Evolutionary conservation across 2,888 invertebrate species (phyloP).

Genomic region (Habroteleia sp.): DNA sequence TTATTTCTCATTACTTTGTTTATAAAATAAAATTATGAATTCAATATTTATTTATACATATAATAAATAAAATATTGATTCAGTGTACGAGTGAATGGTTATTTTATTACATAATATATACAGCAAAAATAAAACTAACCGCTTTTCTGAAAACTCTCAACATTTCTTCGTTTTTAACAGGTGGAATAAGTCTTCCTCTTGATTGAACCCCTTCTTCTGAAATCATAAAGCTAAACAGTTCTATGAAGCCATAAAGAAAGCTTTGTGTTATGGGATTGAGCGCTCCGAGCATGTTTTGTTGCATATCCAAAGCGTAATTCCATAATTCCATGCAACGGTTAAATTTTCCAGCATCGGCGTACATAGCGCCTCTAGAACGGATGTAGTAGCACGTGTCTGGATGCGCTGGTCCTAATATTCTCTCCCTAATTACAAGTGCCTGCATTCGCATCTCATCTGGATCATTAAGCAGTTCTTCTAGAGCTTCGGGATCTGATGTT

Average conservation of each 20-base stretch:
- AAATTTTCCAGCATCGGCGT: constrained; percentile 97
- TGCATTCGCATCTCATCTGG: constrained; percentile 99
- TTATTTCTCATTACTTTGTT: too few species aligned
- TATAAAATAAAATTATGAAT: too few species aligned
- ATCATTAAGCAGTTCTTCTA: constrained; percentile 94
- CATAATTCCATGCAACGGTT: constrained; percentile 95
- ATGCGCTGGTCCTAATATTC: constrained; percentile 95
- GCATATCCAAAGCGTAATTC: constrained; percentile 98
- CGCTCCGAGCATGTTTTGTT: constrained; percentile 95
- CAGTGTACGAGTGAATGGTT: too few species aligned
- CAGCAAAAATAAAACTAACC: too few species aligned
- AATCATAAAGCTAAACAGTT: constrained; percentile 96
- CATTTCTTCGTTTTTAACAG: constrained; percentile 91
- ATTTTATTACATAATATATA: too few species aligned
- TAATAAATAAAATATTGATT: too few species aligned
- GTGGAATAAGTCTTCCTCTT: constrained; percentile 88
- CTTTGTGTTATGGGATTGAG: constrained; percentile 97
- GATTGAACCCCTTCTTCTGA: constrained; percentile 90
- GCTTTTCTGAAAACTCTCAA: constrained; percentile 91
- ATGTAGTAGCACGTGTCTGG: constrained; percentile 98
- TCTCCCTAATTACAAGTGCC: constrained; percentile 93
- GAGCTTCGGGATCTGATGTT: constrained; percentile 88
- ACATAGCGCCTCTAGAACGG: constrained; percentile 94
- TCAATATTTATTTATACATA: too few species aligned
- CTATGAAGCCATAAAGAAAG: constrained; percentile 95